Base-by-base conservation (phyloP, 2,888 invertebrate genomes). In the Cotesia congregata region DNA sequence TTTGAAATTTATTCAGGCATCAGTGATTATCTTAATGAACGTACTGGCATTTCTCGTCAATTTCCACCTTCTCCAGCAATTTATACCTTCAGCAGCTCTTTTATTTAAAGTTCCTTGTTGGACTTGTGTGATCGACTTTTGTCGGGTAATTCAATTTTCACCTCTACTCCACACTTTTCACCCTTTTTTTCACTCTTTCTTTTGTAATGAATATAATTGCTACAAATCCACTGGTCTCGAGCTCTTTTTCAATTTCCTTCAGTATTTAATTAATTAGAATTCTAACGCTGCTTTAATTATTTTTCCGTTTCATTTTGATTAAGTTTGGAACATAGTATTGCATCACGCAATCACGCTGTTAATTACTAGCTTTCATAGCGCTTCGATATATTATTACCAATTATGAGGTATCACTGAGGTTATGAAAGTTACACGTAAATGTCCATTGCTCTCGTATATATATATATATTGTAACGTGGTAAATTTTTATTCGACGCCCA, bases 21-120 rank as follows among this genome's bases (percentile, higher is more conserved):
- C 77, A 77, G 81, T 83, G 83, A 86, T 86, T 86, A 85, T 84
- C 82, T 81, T 82, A 82, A 83, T 82, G 84, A 82, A 84, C 79
- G 78, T 79, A 74, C 78, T 75, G 67, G 40, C 68, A 77, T 74
- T 76, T 60, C 64, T 50, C 62, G 59, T 73, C 73, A 69, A 64
- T 76, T 73, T 68, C 60, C 77, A 59, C 69, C 61, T 74, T 72
- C 62, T 67, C n/a, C 68, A 20, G 15, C 60, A 61, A 67, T 39
- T 69, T 72, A 67, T 78, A 76, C 72, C 70, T 39, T 71, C 61
- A 41, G 65, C 74, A 64, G 69, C 60, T 76, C 62, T 73, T 64
- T 73, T 50, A 67, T 77, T 77, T 67, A 70, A 71, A 77, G 71
- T 60, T 77, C 61, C 71, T 74, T 77, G 77, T 71, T 20, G 67